Percentiles rank a stretch among this genome's conserved stretches.
Conservation (phyloP, 2,888 invertebrate species). For the Nomada hirtipes region DNA sequence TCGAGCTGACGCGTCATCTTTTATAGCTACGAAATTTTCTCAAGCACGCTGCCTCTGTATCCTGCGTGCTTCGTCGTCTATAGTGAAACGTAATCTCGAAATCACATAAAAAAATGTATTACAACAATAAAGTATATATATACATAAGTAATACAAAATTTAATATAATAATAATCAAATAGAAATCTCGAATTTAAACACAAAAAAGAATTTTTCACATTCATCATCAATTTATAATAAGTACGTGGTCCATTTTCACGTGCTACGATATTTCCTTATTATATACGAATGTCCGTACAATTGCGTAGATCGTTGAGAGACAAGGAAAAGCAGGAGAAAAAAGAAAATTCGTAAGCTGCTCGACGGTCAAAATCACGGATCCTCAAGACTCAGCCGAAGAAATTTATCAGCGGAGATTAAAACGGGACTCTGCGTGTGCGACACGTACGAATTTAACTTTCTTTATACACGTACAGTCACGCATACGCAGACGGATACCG, state of each 20-base stretch:
- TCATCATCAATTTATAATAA: too few species aligned
- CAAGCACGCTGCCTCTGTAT: slow-evolving; percentile 3
- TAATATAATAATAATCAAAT: too few species aligned
- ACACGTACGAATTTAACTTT: slow-evolving; percentile 43
- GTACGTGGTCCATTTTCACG: not conserved
- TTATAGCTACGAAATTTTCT: slow-evolving; percentile 22
- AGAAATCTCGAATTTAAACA: too few species aligned
- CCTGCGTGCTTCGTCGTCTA: too few species aligned
- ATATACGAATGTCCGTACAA: too few species aligned
- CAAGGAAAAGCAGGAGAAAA: not conserved
- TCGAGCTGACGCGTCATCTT: slow-evolving; percentile 33
- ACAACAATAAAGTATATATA: too few species aligned
- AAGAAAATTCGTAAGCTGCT: not conserved
- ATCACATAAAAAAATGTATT: too few species aligned
- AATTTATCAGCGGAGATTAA: slow-evolving; percentile 69
- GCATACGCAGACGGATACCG: slow-evolving; percentile 58
- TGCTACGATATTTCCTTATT: too few species aligned
- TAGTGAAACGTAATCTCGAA: too few species aligned
- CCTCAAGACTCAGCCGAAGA: slow-evolving; percentile 28
- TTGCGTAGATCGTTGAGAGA: not conserved
- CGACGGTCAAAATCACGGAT: slow-evolving; percentile 22
- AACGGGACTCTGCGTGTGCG: slow-evolving; percentile 61
- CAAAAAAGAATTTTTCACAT: too few species aligned
- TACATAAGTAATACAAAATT: too few species aligned
- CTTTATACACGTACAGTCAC: not conserved